These are phyloP conservation scores for Seriola rivoliana DNA, from an alignment of 2,113 vertebrate genomes.

Conservation along the genomic window DNA sequence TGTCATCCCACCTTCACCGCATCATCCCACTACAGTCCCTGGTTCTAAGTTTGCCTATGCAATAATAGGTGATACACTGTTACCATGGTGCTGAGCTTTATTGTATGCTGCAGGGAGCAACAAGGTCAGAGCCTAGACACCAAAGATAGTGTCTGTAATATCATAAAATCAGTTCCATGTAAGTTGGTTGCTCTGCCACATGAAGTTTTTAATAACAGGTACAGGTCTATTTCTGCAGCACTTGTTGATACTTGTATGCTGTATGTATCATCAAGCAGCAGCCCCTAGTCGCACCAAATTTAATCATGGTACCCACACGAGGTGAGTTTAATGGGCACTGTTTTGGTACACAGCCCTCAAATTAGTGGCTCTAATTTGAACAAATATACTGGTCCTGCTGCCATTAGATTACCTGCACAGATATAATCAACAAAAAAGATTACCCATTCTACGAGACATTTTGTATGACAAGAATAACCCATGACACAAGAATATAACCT, in stretches of 20 bases:
- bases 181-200: not conserved
- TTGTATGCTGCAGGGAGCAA: slow-evolving; percentile 5
- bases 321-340: slow-evolving; percentile 58
- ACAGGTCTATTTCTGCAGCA: slow-evolving; percentile 1
- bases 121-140: slow-evolving; percentile 15
- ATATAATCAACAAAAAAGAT: slow-evolving; percentile 59
- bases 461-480: slow-evolving; percentile 18
- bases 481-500: slow-evolving; percentile 10
- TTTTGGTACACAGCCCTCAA: slow-evolving; percentile 58
- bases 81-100: not conserved
- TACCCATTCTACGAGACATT: slow-evolving; percentile 14
- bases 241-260: not conserved
- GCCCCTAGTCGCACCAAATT: slow-evolving; percentile 44
- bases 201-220: slow-evolving; percentile 11
- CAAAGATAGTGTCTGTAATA: not conserved
- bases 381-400: slow-evolving; percentile 53
- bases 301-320: slow-evolving; percentile 61
- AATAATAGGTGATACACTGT: slow-evolving; percentile 8
- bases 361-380: slow-evolving; percentile 65
- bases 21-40: not conserved
- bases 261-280: slow-evolving; percentile 41
- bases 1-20: not conserved
- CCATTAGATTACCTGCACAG: slow-evolving; percentile 42
- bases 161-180: not conserved
- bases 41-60: too few species aligned